Evolutionary conservation across 2,888 invertebrate genomes (phyloP), one percentile per base, ranked within the genome.

Genomic region (Dicroscelio sp.): DNA sequence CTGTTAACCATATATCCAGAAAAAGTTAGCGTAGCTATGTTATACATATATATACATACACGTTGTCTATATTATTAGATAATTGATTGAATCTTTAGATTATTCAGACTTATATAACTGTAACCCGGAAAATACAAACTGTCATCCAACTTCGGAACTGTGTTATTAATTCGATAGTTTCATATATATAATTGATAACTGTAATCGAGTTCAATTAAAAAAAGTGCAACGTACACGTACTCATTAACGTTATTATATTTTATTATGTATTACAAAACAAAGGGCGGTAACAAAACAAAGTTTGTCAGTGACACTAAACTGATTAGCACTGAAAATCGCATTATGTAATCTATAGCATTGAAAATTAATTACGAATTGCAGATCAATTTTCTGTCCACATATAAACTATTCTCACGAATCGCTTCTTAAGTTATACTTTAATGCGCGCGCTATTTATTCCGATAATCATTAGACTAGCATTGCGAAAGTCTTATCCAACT

Each of bases 31-130:
- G n/a, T 43, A 43, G 43, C 14, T 43, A 43, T 43, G 8, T 43
- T 14, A 14, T 43, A 43, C 14, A 43, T 8, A 12, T 43, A 43
- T 43, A 43, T 43, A 43, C 10, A 43, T 43, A 43, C 8, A 14
- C 6, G n/a, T n/a, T 52, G 30, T 75, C 25, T 58, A 75, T 33
- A 58, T 58, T 14, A 33, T 43, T n/a, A 38, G 69, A 38, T 58
- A 82, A 82, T 82, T 82, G 69, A 82, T 82, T 71, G 69, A 71
- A 58, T 82, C 69, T 58, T 43, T 55, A 30, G 55, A n/a, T 69
- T 82, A 58, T 58, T 82, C 23, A 38, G 33, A 48, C 25, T 43
- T 43, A 65, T 65, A 31, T 78, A 78, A 63, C 43, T 30, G 63
- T 71, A 82, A 71, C 58, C 48, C 71, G 58, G 43, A 82, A 78